Conservation (phyloP, 2,797 vertebrate genomes). For the Premnoplex brunnescens region DNA sequence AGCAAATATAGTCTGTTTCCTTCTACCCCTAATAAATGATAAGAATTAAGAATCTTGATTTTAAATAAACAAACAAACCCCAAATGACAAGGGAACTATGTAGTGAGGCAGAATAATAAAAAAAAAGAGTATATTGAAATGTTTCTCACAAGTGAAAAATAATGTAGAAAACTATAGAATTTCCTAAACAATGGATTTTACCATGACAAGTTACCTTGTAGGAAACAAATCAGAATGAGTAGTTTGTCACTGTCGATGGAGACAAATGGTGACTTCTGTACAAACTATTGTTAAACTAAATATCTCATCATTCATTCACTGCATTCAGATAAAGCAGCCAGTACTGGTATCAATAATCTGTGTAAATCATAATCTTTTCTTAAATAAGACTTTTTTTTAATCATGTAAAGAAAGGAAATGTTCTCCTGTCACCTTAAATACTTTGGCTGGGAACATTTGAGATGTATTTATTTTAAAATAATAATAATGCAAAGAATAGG, state of each 20-base stretch:
- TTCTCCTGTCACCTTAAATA: background rate
- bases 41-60: background rate
- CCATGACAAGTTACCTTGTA: background rate
- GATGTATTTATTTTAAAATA: background rate
- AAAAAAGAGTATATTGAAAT: background rate
- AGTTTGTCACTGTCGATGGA: background rate
- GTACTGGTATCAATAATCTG: background rate
- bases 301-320: background rate
- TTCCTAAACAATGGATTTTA: background rate
- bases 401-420: background rate
- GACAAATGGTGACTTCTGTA: background rate
- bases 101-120: background rate
- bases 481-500: background rate
- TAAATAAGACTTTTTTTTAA: background rate
- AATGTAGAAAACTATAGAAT: background rate
- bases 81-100: background rate
- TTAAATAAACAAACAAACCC: background rate
- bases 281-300: background rate
- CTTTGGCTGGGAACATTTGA: background rate
- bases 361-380: background rate
- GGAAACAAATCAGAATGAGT: background rate
- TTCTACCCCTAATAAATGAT: background rate
- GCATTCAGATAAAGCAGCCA: background rate
- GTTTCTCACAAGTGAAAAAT: background rate
- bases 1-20: background rate